A percentile compares a stretch with the other conserved stretches of the same genome.
These are phyloP conservation scores for Alethe castanea DNA, from an alignment of 2,113 vertebrate species.

Conservation along the genomic window DNA sequence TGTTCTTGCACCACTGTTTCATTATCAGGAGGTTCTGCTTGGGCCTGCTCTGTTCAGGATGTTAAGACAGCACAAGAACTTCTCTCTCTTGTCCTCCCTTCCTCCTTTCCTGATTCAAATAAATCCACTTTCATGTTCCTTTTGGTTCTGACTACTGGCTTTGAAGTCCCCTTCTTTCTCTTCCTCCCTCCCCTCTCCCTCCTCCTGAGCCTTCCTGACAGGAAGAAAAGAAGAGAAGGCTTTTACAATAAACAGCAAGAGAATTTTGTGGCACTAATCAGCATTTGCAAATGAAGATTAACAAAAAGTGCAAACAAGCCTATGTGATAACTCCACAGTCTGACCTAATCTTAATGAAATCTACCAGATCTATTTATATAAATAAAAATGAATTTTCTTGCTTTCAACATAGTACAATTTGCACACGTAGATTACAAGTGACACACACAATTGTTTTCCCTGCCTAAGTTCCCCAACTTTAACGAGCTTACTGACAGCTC, in stretches of 20 bases:
- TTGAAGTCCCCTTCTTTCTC: slow-evolving; percentile 2
- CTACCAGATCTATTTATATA: slow-evolving; percentile 70
- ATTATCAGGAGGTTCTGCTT: neutral
- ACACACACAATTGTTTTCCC: slow-evolving; percentile 49
- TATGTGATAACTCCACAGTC: slow-evolving; percentile 56
- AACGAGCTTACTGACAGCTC: slow-evolving; percentile 53
- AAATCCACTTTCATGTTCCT: neutral
- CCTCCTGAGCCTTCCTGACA: neutral
- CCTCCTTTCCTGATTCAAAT: neutral
- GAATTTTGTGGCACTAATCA: slow-evolving; percentile 44
- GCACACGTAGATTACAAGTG: slow-evolving; percentile 40
- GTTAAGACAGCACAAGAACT: neutral
- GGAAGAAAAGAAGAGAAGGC: neutral
- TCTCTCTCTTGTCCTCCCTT: neutral
- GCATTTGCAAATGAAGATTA: slow-evolving; percentile 72
- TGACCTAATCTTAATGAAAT: slow-evolving; percentile 75
- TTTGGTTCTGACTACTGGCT: neutral
- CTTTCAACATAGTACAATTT: slow-evolving; percentile 55
- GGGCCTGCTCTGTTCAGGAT: neutral
- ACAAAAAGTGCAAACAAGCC: slow-evolving; percentile 64
- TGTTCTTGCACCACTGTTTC: neutral
- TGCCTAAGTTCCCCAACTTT: slow-evolving; percentile 23
- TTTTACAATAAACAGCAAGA: slow-evolving; percentile 41
- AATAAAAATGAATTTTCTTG: slow-evolving; percentile 58
- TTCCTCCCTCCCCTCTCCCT: neutral